These are phyloP conservation scores for Amphipoea oculea DNA, from an alignment of 2,888 invertebrate species.

Conservation along the genomic window DNA sequence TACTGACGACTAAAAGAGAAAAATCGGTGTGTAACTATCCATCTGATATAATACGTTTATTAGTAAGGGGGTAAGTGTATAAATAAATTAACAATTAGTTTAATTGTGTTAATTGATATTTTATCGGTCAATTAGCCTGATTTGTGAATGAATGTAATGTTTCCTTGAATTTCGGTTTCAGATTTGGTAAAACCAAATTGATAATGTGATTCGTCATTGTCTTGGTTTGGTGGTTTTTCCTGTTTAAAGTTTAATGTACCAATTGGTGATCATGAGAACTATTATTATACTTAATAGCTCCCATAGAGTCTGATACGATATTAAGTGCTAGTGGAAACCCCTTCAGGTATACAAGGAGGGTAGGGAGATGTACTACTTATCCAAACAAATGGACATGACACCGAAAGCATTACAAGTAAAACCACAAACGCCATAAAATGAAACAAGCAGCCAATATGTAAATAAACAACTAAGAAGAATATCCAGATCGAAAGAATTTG, in stretches of 20 bases:
- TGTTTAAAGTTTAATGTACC: not conserved
- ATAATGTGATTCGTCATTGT: not conserved
- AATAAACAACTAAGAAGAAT: conserved; percentile 17
- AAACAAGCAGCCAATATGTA: not conserved
- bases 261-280: not conserved
- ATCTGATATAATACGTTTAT: too few relatives aligned
- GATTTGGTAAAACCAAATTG: not conserved
- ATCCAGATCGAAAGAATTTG: conserved; percentile 6
- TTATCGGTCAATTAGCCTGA: conserved; percentile 2
- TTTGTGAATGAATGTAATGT: not conserved
- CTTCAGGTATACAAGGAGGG: too few relatives aligned
- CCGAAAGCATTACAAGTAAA: not conserved
- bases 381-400: not conserved
- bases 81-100: not conserved
- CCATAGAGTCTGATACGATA: not conserved
- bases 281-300: not conserved
- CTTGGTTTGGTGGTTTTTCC: not conserved
- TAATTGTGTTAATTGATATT: not conserved
- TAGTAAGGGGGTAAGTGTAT: not conserved
- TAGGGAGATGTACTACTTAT: not conserved
- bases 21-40: too few relatives aligned
- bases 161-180: not conserved
- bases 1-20: too few relatives aligned
- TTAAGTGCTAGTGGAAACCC: not conserved
- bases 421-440: not conserved